Percentiles rank a stretch among this genome's conserved stretches.
These are phyloP conservation scores for Phragmatobia fuliginosa DNA, from an alignment of 2,888 invertebrate genomes.

Conservation along the genomic window DNA sequence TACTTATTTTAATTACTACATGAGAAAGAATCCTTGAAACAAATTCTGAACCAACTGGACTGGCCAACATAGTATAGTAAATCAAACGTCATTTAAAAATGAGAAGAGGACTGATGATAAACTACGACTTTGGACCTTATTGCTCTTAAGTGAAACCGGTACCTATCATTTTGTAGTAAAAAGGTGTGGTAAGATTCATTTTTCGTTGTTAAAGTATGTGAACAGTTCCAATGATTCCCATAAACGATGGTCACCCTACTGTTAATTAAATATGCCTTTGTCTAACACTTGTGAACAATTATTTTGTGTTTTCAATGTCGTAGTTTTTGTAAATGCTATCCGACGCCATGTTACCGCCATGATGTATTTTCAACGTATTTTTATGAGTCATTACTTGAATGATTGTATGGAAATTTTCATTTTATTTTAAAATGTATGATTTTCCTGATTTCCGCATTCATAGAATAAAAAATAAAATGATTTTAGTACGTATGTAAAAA, in stretches of 20 bases:
- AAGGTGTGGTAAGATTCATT: neutral
- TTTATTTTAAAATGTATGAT: neutral
- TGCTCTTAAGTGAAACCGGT: neutral
- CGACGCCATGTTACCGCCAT: slow-evolving; percentile 59
- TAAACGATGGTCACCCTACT: slow-evolving; percentile 31
- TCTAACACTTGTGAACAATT: slow-evolving; percentile 70
- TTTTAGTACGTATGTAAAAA: too few relatives aligned
- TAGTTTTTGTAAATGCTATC: slow-evolving; percentile 50
- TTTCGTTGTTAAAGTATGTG: neutral
- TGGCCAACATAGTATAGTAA: too few relatives aligned
- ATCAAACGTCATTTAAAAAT: too few relatives aligned
- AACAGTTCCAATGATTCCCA: neutral
- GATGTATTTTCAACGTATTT: slow-evolving; percentile 47
- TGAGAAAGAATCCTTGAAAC: too few relatives aligned
- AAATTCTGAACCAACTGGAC: too few relatives aligned
- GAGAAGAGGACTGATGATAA: too few relatives aligned
- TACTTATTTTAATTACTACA: too few relatives aligned
- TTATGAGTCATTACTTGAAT: slow-evolving; percentile 27
- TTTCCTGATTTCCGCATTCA: neutral
- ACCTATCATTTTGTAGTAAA: neutral
- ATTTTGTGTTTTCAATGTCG: slow-evolving; percentile 70
- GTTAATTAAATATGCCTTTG: slow-evolving; percentile 75
- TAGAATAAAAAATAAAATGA: too few relatives aligned
- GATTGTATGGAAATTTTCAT: neutral
- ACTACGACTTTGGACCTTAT: neutral